Evolutionary conservation across 2,113 vertebrate species (phyloP), one percentile per base, ranked within the genome.

Genomic region (Crotophaga sulcirostris): DNA sequence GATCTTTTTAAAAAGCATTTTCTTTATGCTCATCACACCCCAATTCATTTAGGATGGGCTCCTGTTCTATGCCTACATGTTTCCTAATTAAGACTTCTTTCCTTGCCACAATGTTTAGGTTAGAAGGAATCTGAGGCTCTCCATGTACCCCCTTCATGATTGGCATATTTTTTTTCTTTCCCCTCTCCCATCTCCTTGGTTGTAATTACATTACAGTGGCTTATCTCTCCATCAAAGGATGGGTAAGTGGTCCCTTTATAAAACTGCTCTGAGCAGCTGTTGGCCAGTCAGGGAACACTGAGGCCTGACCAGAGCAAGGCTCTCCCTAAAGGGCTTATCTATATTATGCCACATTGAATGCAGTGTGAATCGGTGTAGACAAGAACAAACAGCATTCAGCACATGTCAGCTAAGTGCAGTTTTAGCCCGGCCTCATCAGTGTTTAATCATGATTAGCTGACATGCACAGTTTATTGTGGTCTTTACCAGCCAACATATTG

Each of bases 31-130:
- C 91, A 97, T 97, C 96, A 95, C 96, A 97, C 94, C 87, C 89
- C 96, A 96, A 82, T 97, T 97, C 96, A 97, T 96, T 97, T 97
- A 96, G 97, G 97, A 97, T 97, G 97, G 94, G 91, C 81, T 97
- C 89, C 95, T 92, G 92, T 94, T 97, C 97, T 94, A 81, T 96
- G 93, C 94, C 97, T 95, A 83, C 96, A 86, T 64, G 4, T 97
- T 97, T 95, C 96, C 97, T 96, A 97, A 97, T 97, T 97, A 97
- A 97, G 93, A 82, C 89, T 96, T 97, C 95, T 96, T 97, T 96
- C 83, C 96, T 97, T 95, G 94, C 94, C 95, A 93, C 96, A 91
- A 91, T 97, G 97, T 97, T 97, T 96, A 97, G 96, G 87, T 95
- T 97, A 73, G 95, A 97, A 97, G 93, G 94, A 95, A 94, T 97